These are phyloP conservation scores for Lophius americanus DNA, from an alignment of 2,797 vertebrate genomes.

Conservation along the genomic window DNA sequence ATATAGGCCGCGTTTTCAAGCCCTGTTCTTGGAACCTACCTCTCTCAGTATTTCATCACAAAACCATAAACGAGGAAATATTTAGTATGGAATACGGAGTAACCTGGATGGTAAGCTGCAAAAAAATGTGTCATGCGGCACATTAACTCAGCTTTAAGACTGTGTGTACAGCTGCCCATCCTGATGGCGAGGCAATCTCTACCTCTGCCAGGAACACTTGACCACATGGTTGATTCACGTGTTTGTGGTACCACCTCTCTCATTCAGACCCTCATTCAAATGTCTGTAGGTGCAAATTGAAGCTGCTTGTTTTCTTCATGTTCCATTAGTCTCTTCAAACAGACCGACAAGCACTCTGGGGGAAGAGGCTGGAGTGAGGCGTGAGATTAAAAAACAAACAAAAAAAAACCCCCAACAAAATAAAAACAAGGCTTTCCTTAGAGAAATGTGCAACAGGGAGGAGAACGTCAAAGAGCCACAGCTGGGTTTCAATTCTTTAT, in stretches of 20 bases:
- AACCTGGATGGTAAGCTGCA: background rate
- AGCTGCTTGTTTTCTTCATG: conserved; percentile 41
- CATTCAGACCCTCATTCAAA: conserved; percentile 26
- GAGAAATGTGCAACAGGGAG: conserved; percentile 14
- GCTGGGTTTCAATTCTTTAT: conserved; percentile 64
- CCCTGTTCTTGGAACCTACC: conserved; percentile 3
- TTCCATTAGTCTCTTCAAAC: conserved; percentile 66
- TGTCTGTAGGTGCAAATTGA: conserved; percentile 46
- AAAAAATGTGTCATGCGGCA: conserved; percentile 1
- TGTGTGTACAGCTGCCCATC: conserved; percentile 12
- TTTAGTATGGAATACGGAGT: background rate
- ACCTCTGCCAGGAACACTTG: background rate
- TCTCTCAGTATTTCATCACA: conserved; percentile 28
- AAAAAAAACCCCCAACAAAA: background rate
- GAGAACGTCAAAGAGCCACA: conserved; percentile 34
- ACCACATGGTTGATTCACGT: conserved; percentile 28
- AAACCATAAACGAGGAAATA: background rate
- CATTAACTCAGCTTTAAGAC: background rate
- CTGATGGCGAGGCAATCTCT: conserved; percentile 1
- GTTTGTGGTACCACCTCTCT: conserved; percentile 1
- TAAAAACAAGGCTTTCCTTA: background rate
- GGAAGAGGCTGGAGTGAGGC: background rate
- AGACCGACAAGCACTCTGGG: conserved; percentile 34
- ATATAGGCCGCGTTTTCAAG: conserved; percentile 8
- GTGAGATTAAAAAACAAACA: background rate